Conservation (phyloP, 92 coral and sea anemone genomes). For the Isaurus tuberculatus region DNA sequence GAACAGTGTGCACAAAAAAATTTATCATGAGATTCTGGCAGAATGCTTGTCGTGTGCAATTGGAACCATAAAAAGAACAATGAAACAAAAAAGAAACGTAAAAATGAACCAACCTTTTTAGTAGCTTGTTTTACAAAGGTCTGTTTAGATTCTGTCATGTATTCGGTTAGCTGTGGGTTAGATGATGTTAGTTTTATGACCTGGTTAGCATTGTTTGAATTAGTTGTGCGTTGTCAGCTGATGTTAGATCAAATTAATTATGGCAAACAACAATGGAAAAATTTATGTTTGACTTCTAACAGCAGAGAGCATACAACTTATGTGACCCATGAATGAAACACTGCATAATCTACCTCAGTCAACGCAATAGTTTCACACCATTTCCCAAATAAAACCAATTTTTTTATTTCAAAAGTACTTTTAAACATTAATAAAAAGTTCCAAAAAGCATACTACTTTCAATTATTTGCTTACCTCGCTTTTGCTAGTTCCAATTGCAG, state of each 20-base stretch:
- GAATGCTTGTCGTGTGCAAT: not conserved
- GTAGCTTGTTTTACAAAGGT: constrained; percentile 5
- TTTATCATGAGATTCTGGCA: not conserved
- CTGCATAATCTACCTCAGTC: too few relatives aligned
- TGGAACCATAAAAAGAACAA: not conserved
- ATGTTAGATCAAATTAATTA: not conserved
- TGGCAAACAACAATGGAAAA: not conserved
- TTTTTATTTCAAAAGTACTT: too few relatives aligned
- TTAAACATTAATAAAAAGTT: not conserved
- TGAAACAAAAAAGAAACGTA: not conserved
- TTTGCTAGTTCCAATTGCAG: constrained; percentile 66
- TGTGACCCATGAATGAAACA: too few relatives aligned
- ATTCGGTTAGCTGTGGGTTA: constrained; percentile 40
- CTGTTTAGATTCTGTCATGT: constrained; percentile 20
- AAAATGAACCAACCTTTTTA: constrained; percentile 23
- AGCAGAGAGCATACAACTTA: too few relatives aligned
- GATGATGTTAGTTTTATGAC: constrained; percentile 3
- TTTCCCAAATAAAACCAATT: too few relatives aligned
- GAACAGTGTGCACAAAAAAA: too few relatives aligned
- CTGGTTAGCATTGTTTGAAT: not conserved
- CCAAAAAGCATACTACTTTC: not conserved
- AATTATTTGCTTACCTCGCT: constrained; percentile 66
- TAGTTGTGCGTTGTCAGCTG: not conserved
- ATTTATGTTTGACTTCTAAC: not conserved
- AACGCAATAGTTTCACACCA: too few relatives aligned